A percentile compares a stretch with the other conserved stretches of the same genome.
These are phyloP conservation scores for Andrena trimmerana DNA, from an alignment of 2,888 invertebrate species.

Conservation along the genomic window DNA sequence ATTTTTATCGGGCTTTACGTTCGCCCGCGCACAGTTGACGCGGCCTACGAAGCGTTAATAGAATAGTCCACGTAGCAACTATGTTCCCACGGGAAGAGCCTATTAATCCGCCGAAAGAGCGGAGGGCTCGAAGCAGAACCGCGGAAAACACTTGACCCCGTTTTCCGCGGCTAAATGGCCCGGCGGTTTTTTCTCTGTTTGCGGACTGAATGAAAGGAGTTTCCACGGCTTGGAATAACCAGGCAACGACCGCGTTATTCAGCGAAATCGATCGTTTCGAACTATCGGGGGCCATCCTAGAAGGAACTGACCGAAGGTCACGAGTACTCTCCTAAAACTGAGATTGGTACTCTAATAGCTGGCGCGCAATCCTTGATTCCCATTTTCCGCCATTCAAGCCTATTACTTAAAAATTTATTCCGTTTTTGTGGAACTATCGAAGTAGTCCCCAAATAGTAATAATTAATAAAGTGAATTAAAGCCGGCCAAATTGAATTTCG, in stretches of 20 bases:
- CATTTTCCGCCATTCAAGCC: neutral
- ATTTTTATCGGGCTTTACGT: neutral
- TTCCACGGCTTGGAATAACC: constrained; percentile 22
- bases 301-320: constrained; percentile 46
- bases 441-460: too few relatives aligned
- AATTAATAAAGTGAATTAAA: too few relatives aligned
- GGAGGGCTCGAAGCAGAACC: constrained; percentile 40
- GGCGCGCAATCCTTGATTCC: constrained; percentile 26
- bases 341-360: constrained; percentile 22
- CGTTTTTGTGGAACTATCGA: too few relatives aligned
- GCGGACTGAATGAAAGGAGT: constrained; percentile 43
- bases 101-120: constrained; percentile 50
- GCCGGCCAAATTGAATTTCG: too few relatives aligned
- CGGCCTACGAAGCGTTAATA: neutral
- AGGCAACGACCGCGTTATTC: neutral
- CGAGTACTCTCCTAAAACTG: constrained; percentile 5
- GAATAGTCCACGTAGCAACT: constrained; percentile 5
- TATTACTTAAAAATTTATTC: too few relatives aligned
- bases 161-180: constrained; percentile 51
- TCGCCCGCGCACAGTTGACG: neutral
- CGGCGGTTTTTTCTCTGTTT: constrained; percentile 31
- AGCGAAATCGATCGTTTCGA: constrained; percentile 11
- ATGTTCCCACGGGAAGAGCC: constrained; percentile 17
- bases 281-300: neutral
- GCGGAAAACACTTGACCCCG: constrained; percentile 55